Percentiles rank a stretch among this genome's conserved stretches.
phyloP scores from a whole-genome alignment of 1,140 invertebrate genomes.

The Diachasmimorpha longicaudata region DNA sequence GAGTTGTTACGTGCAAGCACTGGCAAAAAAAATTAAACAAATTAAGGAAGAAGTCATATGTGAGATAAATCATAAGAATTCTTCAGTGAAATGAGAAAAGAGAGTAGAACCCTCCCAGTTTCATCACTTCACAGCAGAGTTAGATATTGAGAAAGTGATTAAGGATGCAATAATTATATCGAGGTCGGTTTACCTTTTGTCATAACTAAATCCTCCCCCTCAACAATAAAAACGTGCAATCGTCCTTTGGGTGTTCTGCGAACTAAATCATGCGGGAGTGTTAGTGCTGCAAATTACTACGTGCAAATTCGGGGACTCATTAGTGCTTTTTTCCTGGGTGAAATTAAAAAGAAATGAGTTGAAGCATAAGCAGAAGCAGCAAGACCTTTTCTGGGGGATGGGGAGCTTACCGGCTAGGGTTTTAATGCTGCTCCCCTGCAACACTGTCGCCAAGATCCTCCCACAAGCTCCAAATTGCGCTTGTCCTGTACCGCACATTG shows the following conservation, averaged over 20 bases:
- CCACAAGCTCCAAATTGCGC: slow-evolving; percentile 69
- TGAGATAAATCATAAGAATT: no score
- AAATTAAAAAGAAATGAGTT: background rate
- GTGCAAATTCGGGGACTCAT: background rate
- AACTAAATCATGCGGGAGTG: slow-evolving; percentile 60
- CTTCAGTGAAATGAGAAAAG: background rate
- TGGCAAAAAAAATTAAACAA: background rate
- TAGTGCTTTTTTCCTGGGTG: background rate
- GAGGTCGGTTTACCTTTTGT: slow-evolving; percentile 43
- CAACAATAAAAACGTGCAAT: slow-evolving; percentile 56
- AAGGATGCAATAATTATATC: background rate
- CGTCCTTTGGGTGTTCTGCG: slow-evolving; percentile 57
- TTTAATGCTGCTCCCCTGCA: slow-evolving; percentile 68
- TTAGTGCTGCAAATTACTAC: slow-evolving; percentile 41
- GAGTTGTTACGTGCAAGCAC: background rate
- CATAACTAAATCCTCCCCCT: slow-evolving; percentile 55
- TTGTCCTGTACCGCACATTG: slow-evolving; percentile 60
- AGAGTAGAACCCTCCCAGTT: no score
- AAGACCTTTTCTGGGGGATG: background rate
- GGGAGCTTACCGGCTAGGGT: slow-evolving; percentile 51
- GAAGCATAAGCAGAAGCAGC: background rate
- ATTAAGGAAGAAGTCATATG: background rate
- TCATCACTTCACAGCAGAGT: no score
- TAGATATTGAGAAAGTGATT: background rate
- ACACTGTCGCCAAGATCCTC: slow-evolving; percentile 71